These are phyloP conservation scores for Bungarus multicinctus DNA, from an alignment of 2,113 vertebrate species.

Conservation along the genomic window DNA sequence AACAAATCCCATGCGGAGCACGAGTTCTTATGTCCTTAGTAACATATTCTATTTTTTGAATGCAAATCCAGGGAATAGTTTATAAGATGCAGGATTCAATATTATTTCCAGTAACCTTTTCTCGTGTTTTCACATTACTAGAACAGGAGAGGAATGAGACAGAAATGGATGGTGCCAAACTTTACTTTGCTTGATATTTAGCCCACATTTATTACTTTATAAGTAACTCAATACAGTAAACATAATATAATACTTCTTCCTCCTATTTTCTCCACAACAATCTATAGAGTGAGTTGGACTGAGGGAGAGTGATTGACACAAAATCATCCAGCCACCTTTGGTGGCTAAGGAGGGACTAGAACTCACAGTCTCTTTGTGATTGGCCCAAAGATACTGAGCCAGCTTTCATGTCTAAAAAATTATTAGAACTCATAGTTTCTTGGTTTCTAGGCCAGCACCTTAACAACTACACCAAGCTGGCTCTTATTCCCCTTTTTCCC, in stretches of 20 bases:
- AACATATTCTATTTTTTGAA: constrained; percentile 31
- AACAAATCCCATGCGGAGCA: neutral
- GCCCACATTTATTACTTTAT: too few species aligned
- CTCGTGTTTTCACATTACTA: constrained; percentile 40
- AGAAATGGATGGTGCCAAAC: neutral
- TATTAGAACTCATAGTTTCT: neutral
- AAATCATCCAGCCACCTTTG: neutral
- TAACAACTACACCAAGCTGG: too few species aligned
- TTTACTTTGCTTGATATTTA: neutral
- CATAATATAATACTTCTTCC: too few species aligned
- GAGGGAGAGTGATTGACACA: too few species aligned
- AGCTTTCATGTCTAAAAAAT: neutral
- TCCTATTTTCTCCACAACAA: too few species aligned
- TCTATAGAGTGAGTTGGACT: too few species aligned
- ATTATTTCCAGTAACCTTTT: constrained; percentile 54
- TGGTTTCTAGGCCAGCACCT: neutral
- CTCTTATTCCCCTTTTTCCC: neutral
- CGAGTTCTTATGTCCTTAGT: constrained; percentile 18
- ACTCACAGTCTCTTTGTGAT: neutral
- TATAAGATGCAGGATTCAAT: constrained; percentile 17
- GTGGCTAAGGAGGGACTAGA: neutral
- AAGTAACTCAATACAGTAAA: too few species aligned
- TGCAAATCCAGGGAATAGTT: constrained; percentile 24
- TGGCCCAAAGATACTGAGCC: neutral
- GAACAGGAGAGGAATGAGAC: neutral